Conservation (phyloP, 2,113 vertebrate species). For the Aptenodytes patagonicus region DNA sequence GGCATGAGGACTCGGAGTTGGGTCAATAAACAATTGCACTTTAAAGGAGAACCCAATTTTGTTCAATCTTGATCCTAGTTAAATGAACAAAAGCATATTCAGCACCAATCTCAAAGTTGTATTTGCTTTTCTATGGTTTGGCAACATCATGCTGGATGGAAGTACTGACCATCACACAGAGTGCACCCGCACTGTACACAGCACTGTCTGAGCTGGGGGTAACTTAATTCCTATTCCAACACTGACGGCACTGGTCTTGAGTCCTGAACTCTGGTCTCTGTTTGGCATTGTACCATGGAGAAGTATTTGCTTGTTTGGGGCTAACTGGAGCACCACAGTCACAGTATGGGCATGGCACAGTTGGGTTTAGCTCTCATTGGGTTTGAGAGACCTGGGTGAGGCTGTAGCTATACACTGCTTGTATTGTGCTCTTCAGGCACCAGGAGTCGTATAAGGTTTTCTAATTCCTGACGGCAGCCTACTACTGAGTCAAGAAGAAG, state of each 20-base stretch:
- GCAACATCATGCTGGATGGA: background rate
- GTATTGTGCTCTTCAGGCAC: background rate
- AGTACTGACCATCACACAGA: background rate
- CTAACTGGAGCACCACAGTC: background rate
- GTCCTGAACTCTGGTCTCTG: background rate
- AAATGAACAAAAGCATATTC: background rate
- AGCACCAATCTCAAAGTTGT: background rate
- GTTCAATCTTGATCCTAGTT: background rate
- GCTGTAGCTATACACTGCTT: background rate
- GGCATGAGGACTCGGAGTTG: background rate
- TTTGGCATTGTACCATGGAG: background rate
- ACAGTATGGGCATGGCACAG: background rate
- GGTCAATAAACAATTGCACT: constrained; percentile 7
- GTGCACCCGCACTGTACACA: background rate
- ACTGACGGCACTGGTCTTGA: background rate
- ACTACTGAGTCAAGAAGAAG: background rate
- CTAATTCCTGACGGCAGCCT: background rate
- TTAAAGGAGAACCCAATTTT: constrained; percentile 26
- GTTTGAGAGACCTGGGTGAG: background rate
- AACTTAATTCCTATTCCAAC: background rate
- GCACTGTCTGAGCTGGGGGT: background rate
- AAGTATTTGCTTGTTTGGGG: background rate
- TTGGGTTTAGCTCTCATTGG: background rate
- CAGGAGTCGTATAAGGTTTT: background rate
- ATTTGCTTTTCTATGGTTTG: background rate